phyloP scores from a whole-genome alignment of 2,113 vertebrate genomes.

The Pleuronectes platessa region DNA sequence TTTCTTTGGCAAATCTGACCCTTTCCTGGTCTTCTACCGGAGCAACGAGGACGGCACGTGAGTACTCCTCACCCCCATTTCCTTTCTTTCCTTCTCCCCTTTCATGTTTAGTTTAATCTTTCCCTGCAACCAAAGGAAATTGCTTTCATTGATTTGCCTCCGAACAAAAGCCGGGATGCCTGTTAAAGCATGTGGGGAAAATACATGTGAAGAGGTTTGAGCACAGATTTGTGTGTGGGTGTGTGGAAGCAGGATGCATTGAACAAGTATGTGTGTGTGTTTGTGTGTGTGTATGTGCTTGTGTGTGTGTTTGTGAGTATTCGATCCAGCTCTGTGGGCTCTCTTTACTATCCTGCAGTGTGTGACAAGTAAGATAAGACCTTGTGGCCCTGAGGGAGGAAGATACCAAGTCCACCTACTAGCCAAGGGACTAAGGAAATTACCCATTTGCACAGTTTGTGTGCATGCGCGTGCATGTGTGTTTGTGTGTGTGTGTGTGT shows the following conservation, averaged over 20 bases:
- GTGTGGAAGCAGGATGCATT: not conserved
- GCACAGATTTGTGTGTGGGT: not conserved
- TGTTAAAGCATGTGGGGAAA: conserved; percentile 43
- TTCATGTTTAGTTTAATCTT: conserved; percentile 45
- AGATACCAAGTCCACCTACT: conserved; percentile 48
- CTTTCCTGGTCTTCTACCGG: conserved; percentile 89
- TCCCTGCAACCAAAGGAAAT: conserved; percentile 63
- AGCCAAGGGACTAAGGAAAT: conserved; percentile 52
- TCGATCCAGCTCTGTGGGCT: conserved; percentile 29
- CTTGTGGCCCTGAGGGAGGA: conserved; percentile 33
- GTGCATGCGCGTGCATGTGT: not conserved
- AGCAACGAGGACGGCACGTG: conserved; percentile 93
- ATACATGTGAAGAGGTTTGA: conserved; percentile 22
- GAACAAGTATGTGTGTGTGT: not conserved
- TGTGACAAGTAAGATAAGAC: conserved; percentile 65
- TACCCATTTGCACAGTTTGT: conserved; percentile 12
- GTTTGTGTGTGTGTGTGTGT: conserved; percentile 20
- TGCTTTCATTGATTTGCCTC: conserved; percentile 64
- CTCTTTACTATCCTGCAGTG: conserved; percentile 38
- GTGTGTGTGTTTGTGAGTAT: not conserved
- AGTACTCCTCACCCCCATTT: conserved; percentile 39
- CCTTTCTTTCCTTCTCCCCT: not conserved
- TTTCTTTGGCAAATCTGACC: conserved; percentile 92
- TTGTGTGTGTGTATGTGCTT: too few relatives aligned
- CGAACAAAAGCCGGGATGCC: conserved; percentile 37